Percentiles rank a stretch among this genome's conserved stretches.
phyloP scores from a whole-genome alignment of 92 coral and sea anemone genomes.

The Umimayanthus chanpuru region DNA sequence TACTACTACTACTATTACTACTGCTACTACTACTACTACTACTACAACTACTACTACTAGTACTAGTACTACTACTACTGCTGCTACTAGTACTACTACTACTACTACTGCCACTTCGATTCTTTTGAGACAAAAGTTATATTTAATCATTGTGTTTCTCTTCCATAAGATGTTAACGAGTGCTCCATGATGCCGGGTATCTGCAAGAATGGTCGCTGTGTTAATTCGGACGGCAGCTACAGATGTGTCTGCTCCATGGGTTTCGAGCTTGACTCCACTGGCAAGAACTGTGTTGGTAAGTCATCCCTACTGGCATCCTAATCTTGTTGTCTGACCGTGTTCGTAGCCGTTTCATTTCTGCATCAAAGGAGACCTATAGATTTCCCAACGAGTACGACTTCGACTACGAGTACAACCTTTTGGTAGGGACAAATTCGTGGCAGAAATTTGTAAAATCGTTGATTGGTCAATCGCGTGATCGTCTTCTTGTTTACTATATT shows the following conservation, averaged over 20 bases:
- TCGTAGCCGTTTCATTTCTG: no score
- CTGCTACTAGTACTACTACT: background rate
- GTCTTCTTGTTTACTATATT: no score
- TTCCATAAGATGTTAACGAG: slow-evolving; percentile 80
- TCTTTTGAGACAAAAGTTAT: background rate
- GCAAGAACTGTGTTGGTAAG: slow-evolving; percentile 90
- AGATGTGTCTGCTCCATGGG: slow-evolving; percentile 93
- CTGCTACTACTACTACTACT: no score
- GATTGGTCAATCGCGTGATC: no score
- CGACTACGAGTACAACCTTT: no score
- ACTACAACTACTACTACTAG: no score
- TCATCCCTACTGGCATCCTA: background rate
- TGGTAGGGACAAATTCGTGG: no score
- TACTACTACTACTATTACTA: no score
- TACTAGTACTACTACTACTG: no score
- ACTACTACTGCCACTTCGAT: background rate
- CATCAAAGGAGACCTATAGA: no score
- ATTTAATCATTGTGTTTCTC: background rate
- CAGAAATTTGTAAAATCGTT: no score
- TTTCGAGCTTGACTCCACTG: slow-evolving; percentile 80
- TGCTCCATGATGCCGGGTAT: slow-evolving; percentile 70
- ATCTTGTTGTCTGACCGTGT: background rate
- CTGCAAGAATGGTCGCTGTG: slow-evolving; percentile 88
- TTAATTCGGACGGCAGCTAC: slow-evolving; percentile 95
- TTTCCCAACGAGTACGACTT: no score